phyloP scores from a whole-genome alignment of 2,113 vertebrate species.

The Takifugu bimaculatus region DNA sequence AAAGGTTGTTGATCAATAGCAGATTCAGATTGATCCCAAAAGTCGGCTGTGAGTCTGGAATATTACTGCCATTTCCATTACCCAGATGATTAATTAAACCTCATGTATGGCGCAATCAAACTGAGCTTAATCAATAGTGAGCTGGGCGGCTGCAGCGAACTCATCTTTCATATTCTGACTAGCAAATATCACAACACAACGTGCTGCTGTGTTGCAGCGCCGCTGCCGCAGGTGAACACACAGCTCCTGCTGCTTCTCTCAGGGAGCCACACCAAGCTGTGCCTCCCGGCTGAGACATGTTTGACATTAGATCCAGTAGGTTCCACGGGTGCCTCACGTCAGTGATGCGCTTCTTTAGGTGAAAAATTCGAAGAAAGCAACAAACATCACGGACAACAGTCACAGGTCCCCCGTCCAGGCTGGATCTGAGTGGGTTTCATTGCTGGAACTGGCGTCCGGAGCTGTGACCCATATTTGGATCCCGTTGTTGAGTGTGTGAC shows the following conservation, averaged over 20 bases:
- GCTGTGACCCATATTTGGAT: too few relatives aligned
- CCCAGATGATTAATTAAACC: slow-evolving; percentile 66
- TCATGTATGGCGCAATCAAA: slow-evolving; percentile 51
- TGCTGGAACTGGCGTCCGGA: too few relatives aligned
- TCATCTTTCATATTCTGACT: slow-evolving; percentile 36
- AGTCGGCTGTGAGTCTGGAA: slow-evolving; percentile 40
- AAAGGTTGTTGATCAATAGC: slow-evolving; percentile 61
- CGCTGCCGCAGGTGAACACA: slow-evolving; percentile 10
- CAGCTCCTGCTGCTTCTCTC: neutral
- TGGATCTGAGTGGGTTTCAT: too few relatives aligned
- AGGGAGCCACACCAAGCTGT: too few relatives aligned
- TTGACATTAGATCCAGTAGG: too few relatives aligned
- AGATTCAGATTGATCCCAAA: slow-evolving; percentile 46
- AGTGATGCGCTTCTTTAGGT: too few relatives aligned
- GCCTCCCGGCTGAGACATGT: too few relatives aligned
- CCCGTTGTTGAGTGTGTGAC: too few relatives aligned
- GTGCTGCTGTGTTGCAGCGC: slow-evolving; percentile 11
- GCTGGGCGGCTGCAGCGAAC: neutral
- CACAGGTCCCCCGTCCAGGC: too few relatives aligned
- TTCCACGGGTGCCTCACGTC: too few relatives aligned
- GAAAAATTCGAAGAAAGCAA: too few relatives aligned
- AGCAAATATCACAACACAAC: slow-evolving; percentile 41
- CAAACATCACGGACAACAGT: too few relatives aligned
- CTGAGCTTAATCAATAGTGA: slow-evolving; percentile 47
- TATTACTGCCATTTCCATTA: slow-evolving; percentile 63